Base-by-base conservation (phyloP, 2,888 invertebrate genomes). In the Helicoverpa assulta region DNA sequence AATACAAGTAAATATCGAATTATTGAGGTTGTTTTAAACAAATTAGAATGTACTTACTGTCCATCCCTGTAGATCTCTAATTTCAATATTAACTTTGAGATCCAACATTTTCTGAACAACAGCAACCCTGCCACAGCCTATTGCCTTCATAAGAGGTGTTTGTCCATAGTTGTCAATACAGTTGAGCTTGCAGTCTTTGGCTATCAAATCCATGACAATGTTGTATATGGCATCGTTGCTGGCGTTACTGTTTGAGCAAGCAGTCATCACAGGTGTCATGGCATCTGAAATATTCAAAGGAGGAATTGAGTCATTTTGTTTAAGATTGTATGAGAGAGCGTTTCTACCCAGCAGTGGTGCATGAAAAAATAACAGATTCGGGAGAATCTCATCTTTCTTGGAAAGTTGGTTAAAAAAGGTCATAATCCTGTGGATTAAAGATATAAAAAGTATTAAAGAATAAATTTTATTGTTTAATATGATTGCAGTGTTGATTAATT, bases 71-170 rank as follows among this genome's bases (percentile, higher is more conserved):
- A 94, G 94, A 88, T 97, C 97, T 63, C 93, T 92, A 81, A 96
- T 95, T 86, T 96, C 95, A 82, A 96, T 94, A 89, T 97, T 93
- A 54, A 94, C 94, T 70, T 94, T 90, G 70, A 95, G 83, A 53
- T 96, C 95, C 18, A 97, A 70, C 7, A 97, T 88, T 78, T 96
- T 94, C 80, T 94, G 83, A 0, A 97, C 96, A 54, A 96, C 93
- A 52, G 92, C 89, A 14, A 90, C 82, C 80, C 96, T 93, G 29
- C 97, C 97, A 76, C 93, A 94, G 57, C 92, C 89, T 50, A 96
- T 96, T 5, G 97, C 97, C 78, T 94, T 95, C 97, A 97, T 97
- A 0, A 97, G 88, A 7, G 97, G 96, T 52, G 97, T 97, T 88
- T 96, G 96, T 14, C 97, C 96, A 84, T 94, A 96, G 79, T 96